Evolutionary conservation across 2,797 vertebrate genomes (phyloP), one percentile per base, ranked within the genome.

Genomic region (Sorex maritimensis): DNA sequence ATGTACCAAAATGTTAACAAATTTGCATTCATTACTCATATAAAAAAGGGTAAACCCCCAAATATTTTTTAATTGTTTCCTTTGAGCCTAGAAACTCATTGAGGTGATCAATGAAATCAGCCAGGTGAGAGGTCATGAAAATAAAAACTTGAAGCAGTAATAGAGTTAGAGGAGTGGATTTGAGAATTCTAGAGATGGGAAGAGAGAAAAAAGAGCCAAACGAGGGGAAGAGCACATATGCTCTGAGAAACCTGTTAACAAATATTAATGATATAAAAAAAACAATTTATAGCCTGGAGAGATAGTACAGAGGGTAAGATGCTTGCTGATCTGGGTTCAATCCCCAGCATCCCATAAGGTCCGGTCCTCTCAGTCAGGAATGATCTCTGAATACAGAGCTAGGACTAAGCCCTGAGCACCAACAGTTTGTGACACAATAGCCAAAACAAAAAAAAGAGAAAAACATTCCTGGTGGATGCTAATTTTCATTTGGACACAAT

Each of bases 11-110:
- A 84, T 55, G 23, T 80, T 78, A 84, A 68, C 14, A 82, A 11
- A 44, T 74, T 82, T 79, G 68, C 41, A 75, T 91, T 4, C 61
- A 71, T 84, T 65, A 84, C 55, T 88, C 63, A 41, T 91, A 2
- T 55, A 77, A 81, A 10, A 84, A 86, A 8, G 49, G 65, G 21
- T 72, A 72, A 72, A 79, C n/a, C 10, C 14, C 63, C 80, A 68
- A 88, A 30, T 38, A 30, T 38, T 79, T 17, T 41, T 79, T 46
- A 55, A 71, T 26, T 77, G 8, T 46, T 81, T 61, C 6, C 58
- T 88, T 72, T 14, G 69, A 72, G 9, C 15, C 34, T 34, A 41
- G 49, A 24, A 81, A 28, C 65, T 72, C 34, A 30, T 23, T 79
- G 44, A 83, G 21, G 12, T 79, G 23, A 24, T 17, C 44, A 65